Evolutionary conservation across 2,888 invertebrate genomes (phyloP).

Genomic region (Bursaphelenchus okinawaensis): DNA sequence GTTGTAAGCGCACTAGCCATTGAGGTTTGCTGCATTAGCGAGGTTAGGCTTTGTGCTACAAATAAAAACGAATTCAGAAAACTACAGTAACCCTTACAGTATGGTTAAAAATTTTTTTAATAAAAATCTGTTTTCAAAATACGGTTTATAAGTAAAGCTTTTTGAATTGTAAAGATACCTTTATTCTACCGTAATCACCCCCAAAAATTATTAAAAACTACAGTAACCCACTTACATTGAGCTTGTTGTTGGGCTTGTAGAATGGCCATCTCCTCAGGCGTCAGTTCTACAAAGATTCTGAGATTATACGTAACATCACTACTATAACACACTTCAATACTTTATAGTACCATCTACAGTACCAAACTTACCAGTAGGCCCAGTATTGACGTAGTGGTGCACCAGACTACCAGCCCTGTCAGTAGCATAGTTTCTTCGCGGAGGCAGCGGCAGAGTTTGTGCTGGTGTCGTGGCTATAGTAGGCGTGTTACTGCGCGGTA

Average conservation of each 20-base stretch:
- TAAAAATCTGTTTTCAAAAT: neutral
- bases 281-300: conserved; percentile 2
- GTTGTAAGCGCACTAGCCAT: conserved; percentile 13
- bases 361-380: conserved; percentile 5
- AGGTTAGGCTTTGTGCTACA: conserved; percentile 13
- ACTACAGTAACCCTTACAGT: neutral
- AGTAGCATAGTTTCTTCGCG: neutral
- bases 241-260: neutral
- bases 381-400: conserved; percentile 10
- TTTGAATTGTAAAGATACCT: neutral
- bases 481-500: conserved; percentile 7
- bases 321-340: neutral
- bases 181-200: too few species aligned
- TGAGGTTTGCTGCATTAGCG: conserved; percentile 13
- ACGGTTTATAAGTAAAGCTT: neutral
- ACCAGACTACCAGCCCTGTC: neutral
- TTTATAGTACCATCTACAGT: neutral
- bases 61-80: neutral
- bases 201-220: too few species aligned
- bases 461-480: conserved; percentile 7
- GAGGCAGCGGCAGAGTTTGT: conserved; percentile 10
- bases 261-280: neutral
- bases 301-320: neutral
- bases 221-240: neutral
- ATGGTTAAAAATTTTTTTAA: neutral